Evolutionary conservation across 2,797 vertebrate species (phyloP), one percentile per base, ranked within the genome.

Genomic region (Galaxias olidus): DNA sequence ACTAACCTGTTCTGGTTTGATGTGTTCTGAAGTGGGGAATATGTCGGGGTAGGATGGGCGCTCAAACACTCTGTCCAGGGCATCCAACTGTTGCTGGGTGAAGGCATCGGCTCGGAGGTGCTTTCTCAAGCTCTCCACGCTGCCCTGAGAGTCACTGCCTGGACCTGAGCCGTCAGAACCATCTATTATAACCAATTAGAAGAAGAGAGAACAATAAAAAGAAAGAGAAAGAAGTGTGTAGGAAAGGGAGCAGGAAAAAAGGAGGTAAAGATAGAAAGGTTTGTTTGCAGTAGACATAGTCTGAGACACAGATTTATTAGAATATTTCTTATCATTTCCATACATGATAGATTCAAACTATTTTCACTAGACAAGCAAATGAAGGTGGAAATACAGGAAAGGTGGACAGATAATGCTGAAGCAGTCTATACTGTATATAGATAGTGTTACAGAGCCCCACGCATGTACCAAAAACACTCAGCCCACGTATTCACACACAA

Each of bases 111-210:
- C 96, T 82, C 97, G 92, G 93, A 99, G 94, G 92, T 99, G 97
- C 91, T 99, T 99, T 93, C 97, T 94, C 92, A 98, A 96, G 93
- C 96, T 98, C 92, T 99, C 97, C 92, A 98, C 96, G 20, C 96
- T 98, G 88, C 96, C 96, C 94, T 98, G 97, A 91, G 97, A 97
- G 88, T 99, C 97, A 87, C 96, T 98, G 12, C 97, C 97, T 47
- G 96, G 97, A 87, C 95, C 96, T 56, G 97, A 96, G 82, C 96
- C 96, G 90, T 99, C 96, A 56, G 96, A 97, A 78, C 94, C 96
- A 91, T 98, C 97, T 99, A 30, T n/a, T n/a, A n/a, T n/a, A n/a
- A n/a, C n/a, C n/a, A n/a, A n/a, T n/a, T 63, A 61, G 54, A 65
- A 47, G 18, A 53, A 40, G 63, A 58, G 68, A 57, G 51, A 59